Evolutionary conservation across 2,113 vertebrate species (phyloP), one percentile per base, ranked within the genome.

Genomic region (Galeopterus variegatus): DNA sequence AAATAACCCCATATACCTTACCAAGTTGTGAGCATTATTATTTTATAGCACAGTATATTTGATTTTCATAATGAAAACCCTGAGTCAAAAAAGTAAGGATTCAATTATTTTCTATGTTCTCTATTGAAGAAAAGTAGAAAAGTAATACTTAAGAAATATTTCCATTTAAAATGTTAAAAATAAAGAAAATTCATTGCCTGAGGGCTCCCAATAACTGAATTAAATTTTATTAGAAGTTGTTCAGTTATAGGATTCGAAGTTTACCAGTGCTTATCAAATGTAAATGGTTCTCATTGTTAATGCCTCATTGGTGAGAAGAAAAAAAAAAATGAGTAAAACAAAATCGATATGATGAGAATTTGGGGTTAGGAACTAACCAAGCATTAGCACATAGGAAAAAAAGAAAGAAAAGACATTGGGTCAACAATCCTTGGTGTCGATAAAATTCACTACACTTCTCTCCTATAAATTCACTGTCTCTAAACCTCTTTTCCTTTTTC

Each of bases 301-400:
- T 65, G 33, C 23, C 41, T 93, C 62, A 89, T n/a, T 82, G 4
- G 31, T 89, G 21, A 92, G 31, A 45, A 10, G 19, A 93, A 94
- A 60, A 70, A 60, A 70, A 95, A 73, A 67, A 88, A 31, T 31
- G 70, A 48, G 17, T 79, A 18, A 95, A 67, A 92, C 19, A 79
- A 96, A 92, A 94, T 0, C 33, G 33, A 84, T 81, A 65, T 75
- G 14, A 95, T 77, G 12, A 92, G 19, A 87, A 94, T 97, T 62
- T 73, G 17, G 8, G 19, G 8, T 91, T 33, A 95, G 19, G 28
- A 95, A 64, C 4, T 73, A 96, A 60, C 28, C 94, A 97, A 86
- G 2, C 9, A 7, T 94, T 36, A 75, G 5, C 73, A 60, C 0
- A 41, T 33, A 89, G 3, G 21, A 67, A 79, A 73, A n/a, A 73